phyloP scores from a whole-genome alignment of 2,113 vertebrate species.

The Ictalurus punctatus region DNA sequence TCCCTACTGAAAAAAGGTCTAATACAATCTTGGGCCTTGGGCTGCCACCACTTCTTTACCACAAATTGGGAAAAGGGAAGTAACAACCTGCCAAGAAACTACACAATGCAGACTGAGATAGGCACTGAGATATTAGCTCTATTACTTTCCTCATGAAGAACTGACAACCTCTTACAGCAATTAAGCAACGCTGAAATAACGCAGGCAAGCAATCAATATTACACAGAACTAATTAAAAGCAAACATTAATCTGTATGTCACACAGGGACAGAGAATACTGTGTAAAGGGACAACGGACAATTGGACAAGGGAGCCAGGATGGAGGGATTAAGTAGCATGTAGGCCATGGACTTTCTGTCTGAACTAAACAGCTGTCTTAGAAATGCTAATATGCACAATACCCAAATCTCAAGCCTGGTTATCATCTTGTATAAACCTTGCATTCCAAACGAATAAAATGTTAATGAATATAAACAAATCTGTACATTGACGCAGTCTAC shows the following conservation, averaged over 20 bases:
- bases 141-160: not conserved
- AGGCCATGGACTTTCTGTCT: not conserved
- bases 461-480: conserved; percentile 12
- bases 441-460: conserved; percentile 3
- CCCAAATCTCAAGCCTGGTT: not conserved
- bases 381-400: not conserved
- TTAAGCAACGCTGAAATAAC: not conserved
- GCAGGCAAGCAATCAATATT: conserved; percentile 8
- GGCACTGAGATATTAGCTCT: conserved; percentile 15
- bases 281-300: not conserved
- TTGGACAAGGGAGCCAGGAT: not conserved
- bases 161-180: not conserved
- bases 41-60: not conserved
- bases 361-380: not conserved
- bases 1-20: conserved; percentile 3
- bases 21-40: not conserved
- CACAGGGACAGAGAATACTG: not conserved
- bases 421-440: not conserved
- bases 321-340: not conserved
- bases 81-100: conserved; percentile 22
- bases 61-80: conserved; percentile 15
- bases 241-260: not conserved
- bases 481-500: not conserved
- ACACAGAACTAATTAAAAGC: conserved; percentile 16
- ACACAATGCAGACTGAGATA: conserved; percentile 21